Base-by-base conservation (phyloP, 2,113 vertebrate genomes). In the Rallus limicola region DNA sequence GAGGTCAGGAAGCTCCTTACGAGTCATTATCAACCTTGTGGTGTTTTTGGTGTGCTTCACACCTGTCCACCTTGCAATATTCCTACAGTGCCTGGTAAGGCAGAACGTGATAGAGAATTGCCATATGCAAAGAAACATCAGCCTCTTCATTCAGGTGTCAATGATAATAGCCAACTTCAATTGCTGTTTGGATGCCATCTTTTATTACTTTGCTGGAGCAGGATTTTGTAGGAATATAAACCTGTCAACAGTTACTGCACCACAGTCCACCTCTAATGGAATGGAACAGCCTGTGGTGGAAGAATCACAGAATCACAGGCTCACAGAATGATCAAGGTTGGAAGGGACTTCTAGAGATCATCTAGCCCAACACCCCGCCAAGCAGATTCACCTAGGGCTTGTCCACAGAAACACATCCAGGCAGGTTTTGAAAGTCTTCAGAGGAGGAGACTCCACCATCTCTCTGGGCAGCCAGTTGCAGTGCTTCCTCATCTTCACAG, bases 61-160 rank as follows among this genome's bases (percentile, higher is more conserved):
- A 2, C 99, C 99, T 0, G 95, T 98, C n/a, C 99, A 99, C 95
- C 46, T 99, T 8, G 98, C 88, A 0, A 98, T 99, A 85, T 97
- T 98, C 50, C 96, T 99, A 62, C 99, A 99, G 97, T 99, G 98
- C 95, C 97, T 99, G 97, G 99, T 99, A n/a, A 98, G 96, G 71
- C 98, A 97, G 2, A 16, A 24, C 0, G 38, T 97, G 15, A 99
- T 99, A 34, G 12, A 46, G 33, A 97, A 98, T 84, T 99, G 99
- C 74, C 8, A 10, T 1, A 4, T 58, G 17, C 92, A 72, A 92
- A 83, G 68, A 75, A 58, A 19, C 33, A 99, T 99, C 93, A 99
- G 98, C 94, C 53, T 99, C 5, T 99, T 99, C 95, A 29, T 99
- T 42, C 99, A 99, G 77, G 16, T 99, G 38, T 84, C 98, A 5